These are phyloP conservation scores for Nemapogon koenigi DNA, from an alignment of 2,888 invertebrate genomes.

Conservation along the genomic window DNA sequence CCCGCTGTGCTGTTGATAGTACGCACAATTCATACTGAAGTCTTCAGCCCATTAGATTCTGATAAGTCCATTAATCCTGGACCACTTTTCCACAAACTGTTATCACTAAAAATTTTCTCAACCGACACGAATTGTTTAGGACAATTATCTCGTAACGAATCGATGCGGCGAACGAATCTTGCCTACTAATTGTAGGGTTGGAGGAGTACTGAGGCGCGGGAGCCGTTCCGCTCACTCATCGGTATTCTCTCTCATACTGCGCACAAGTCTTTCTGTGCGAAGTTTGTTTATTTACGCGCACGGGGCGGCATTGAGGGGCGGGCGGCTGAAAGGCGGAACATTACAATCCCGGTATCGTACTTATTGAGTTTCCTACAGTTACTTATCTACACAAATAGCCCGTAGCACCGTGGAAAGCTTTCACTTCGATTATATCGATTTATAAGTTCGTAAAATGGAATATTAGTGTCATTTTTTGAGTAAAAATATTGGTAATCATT, in stretches of 20 bases:
- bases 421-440: too few species aligned
- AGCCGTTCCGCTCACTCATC: constrained; percentile 32
- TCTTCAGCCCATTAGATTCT: constrained; percentile 36
- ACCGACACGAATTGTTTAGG: constrained; percentile 23
- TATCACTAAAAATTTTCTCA: background rate
- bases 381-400: too few species aligned
- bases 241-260: constrained; percentile 27
- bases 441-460: too few species aligned
- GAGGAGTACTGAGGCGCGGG: constrained; percentile 31
- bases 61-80: constrained; percentile 20
- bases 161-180: constrained; percentile 62
- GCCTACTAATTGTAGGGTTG: constrained; percentile 62
- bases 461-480: too few species aligned
- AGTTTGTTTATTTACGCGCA: constrained; percentile 34
- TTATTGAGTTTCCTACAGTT: too few species aligned
- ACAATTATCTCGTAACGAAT: constrained; percentile 62
- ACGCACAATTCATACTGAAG: constrained; percentile 49
- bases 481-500: too few species aligned
- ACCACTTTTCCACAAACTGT: constrained; percentile 20
- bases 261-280: constrained; percentile 24
- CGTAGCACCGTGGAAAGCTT: too few species aligned
- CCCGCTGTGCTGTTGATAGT: constrained; percentile 54
- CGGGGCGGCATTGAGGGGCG: constrained; percentile 49
- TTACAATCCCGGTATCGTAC: too few species aligned
- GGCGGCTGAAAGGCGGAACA: constrained; percentile 35